A percentile compares a stretch with the other conserved stretches of the same genome.
phyloP scores from a whole-genome alignment of 2,797 vertebrate species.

The Trachurus trachurus region DNA sequence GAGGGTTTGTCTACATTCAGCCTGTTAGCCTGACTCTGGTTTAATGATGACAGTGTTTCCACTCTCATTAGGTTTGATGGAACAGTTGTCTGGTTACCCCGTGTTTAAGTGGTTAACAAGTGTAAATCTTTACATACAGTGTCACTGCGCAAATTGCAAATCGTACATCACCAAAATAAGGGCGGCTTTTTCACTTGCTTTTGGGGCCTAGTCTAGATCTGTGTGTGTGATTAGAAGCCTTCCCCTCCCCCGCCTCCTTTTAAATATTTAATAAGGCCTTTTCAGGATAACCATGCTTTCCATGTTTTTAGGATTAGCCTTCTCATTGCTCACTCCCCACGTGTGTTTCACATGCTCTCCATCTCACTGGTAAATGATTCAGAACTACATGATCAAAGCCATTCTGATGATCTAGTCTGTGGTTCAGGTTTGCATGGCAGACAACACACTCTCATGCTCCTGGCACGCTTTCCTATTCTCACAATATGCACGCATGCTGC shows the following conservation, averaged over 20 bases:
- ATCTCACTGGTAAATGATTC: conserved; percentile 77
- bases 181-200: neutral
- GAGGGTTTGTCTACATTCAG: neutral
- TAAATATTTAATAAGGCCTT: conserved; percentile 71
- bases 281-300: conserved; percentile 66
- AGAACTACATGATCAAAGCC: conserved; percentile 77
- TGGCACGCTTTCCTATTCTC: conserved; percentile 54
- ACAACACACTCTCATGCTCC: conserved; percentile 50
- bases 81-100: neutral
- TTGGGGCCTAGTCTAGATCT: conserved; percentile 12
- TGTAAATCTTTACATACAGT: neutral
- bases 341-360: conserved; percentile 63
- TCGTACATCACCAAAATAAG: too few species aligned
- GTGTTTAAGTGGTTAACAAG: neutral
- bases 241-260: conserved; percentile 19
- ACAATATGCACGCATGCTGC: conserved; percentile 51
- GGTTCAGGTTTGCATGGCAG: conserved; percentile 62
- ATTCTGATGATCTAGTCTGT: conserved; percentile 65
- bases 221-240: conserved; percentile 29
- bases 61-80: neutral
- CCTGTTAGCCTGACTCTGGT: neutral
- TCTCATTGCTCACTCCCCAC: conserved; percentile 53
- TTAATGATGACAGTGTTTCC: neutral
- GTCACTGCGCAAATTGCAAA: neutral
- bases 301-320: conserved; percentile 65